These are phyloP conservation scores for Tigriopus californicus DNA, from an alignment of 2,888 invertebrate species.

Conservation along the genomic window DNA sequence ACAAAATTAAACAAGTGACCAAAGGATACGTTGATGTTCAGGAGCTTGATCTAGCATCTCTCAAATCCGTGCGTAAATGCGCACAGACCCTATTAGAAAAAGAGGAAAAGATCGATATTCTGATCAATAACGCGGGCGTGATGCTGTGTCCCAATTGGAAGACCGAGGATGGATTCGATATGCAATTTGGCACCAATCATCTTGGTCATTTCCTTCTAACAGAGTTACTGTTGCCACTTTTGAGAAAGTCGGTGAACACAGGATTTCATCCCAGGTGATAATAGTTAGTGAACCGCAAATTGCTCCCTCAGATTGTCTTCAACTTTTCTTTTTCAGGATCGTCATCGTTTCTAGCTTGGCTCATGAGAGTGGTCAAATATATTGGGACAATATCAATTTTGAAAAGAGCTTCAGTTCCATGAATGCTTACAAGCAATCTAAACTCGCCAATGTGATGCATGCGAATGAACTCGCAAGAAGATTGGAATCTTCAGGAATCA, in stretches of 20 bases:
- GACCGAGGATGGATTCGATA: slow-evolving; percentile 6
- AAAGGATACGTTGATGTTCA: background rate
- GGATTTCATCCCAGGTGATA: background rate
- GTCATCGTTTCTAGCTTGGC: slow-evolving; percentile 3
- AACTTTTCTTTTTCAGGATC: background rate
- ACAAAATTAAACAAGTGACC: background rate
- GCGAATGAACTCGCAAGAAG: slow-evolving; percentile 1
- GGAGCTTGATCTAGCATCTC: background rate
- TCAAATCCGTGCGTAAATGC: background rate
- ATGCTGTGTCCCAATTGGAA: slow-evolving; percentile 2
- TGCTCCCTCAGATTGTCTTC: background rate
- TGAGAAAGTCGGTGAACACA: background rate
- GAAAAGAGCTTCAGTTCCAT: background rate
- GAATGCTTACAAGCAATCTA: slow-evolving; percentile 9
- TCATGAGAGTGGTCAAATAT: background rate
- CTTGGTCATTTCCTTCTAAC: slow-evolving; percentile 9
- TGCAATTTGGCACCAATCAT: slow-evolving; percentile 9
- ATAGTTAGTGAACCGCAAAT: background rate
- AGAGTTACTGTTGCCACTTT: background rate
- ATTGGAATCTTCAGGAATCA: background rate
- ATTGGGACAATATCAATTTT: slow-evolving; percentile 9
- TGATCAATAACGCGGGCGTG: slow-evolving; percentile 3
- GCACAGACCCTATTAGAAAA: background rate
- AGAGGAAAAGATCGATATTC: background rate
- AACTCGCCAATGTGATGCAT: slow-evolving; percentile 9